Evolutionary conservation across 2,113 vertebrate genomes (phyloP).

Genomic region (Eublepharis macularius): DNA sequence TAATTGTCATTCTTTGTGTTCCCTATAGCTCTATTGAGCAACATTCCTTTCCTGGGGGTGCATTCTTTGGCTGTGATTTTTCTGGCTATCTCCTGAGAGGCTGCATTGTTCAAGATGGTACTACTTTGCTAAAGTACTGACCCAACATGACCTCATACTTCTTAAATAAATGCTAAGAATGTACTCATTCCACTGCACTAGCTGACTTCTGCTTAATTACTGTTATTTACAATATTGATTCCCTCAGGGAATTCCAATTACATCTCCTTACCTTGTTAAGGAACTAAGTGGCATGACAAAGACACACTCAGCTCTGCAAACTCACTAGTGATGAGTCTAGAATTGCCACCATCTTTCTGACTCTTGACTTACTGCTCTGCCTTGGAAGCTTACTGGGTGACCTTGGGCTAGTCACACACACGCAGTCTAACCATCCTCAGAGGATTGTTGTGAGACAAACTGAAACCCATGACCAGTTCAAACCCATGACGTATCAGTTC

Average conservation of each 20-base stretch:
- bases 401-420: no score
- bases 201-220: conserved; percentile 44
- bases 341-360: not conserved
- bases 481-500: no score
- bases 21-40: conserved; percentile 7
- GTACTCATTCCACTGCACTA: conserved; percentile 33
- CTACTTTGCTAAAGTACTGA: not conserved
- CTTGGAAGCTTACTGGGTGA: no score
- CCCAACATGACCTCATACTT: conserved; percentile 16
- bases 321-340: not conserved
- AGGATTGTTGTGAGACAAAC: no score
- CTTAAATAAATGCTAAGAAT: conserved; percentile 59
- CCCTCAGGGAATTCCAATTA: conserved; percentile 53
- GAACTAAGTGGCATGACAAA: conserved; percentile 39
- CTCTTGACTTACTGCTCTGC: no score
- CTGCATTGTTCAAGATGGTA: conserved; percentile 6
- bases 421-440: no score
- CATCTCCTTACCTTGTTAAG: conserved; percentile 10
- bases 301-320: conserved; percentile 23
- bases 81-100: conserved; percentile 18
- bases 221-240: conserved; percentile 51
- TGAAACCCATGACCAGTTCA: no score
- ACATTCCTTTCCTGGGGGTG: not conserved
- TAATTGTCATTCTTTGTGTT: conserved; percentile 18
- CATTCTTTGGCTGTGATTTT: conserved; percentile 28